Percentiles rank a stretch among this genome's conserved stretches.
Evolutionary conservation across 2,888 invertebrate genomes (phyloP).

Genomic region (Molorchus minor): DNA sequence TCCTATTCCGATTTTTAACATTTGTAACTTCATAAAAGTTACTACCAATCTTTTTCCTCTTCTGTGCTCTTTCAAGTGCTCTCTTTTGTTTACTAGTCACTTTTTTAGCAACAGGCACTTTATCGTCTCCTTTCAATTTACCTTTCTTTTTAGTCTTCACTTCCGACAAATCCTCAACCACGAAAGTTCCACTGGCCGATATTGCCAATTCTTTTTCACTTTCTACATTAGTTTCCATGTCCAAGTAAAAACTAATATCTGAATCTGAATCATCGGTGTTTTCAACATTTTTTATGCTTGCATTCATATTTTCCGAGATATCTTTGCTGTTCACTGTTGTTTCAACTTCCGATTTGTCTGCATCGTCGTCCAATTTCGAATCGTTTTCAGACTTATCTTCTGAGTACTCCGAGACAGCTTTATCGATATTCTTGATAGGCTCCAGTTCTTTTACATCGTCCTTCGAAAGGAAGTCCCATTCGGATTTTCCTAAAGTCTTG

Average conservation of each 20-base stretch:
- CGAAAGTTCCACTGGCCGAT: conserved; percentile 63
- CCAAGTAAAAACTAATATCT: conserved; percentile 75
- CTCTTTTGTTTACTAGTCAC: conserved; percentile 81
- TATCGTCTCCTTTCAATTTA: conserved; percentile 34
- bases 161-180: conserved; percentile 58
- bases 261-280: conserved; percentile 64
- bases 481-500: conserved; percentile 86
- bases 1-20: conserved; percentile 87
- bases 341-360: conserved; percentile 35
- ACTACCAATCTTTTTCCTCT: conserved; percentile 84
- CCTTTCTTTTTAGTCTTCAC: conserved; percentile 42
- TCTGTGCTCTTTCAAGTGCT: conserved; percentile 76
- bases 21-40: conserved; percentile 90
- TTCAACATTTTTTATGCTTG: no score
- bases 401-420: conserved; percentile 53
- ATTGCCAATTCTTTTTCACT: conserved; percentile 61
- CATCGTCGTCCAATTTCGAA: conserved; percentile 55
- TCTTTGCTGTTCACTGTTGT: conserved; percentile 28
- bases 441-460: conserved; percentile 70
- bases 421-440: conserved; percentile 55
- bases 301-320: conserved; percentile 16
- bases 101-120: conserved; percentile 62
- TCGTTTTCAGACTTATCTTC: conserved; percentile 64
- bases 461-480: conserved; percentile 66
- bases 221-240: conserved; percentile 69